Conservation (phyloP, 23 tunicate genomes). For the Trididemnum nubilum region DNA sequence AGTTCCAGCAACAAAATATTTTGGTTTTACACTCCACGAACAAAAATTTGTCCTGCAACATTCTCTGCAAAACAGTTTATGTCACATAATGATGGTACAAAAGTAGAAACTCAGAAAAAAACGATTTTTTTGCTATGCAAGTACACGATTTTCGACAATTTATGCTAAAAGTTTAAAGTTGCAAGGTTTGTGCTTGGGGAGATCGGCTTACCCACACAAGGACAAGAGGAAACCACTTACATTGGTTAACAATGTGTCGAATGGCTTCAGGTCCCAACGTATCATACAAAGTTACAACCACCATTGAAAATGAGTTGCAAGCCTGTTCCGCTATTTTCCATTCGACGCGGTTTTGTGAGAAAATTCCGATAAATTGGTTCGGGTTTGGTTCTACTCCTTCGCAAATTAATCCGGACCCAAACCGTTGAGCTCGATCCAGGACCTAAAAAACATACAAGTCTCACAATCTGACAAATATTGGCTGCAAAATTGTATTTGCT, state of each 20-base stretch:
- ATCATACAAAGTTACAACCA: slow-evolving; percentile 93
- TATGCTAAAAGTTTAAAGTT: too few relatives aligned
- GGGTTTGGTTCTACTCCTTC: slow-evolving; percentile 71
- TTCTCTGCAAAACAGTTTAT: too few relatives aligned
- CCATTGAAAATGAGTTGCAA: slow-evolving; percentile 82
- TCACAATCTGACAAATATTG: background rate
- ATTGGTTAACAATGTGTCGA: slow-evolving; percentile 67
- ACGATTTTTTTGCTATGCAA: too few relatives aligned
- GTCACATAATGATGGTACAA: too few relatives aligned
- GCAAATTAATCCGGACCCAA: slow-evolving; percentile 81
- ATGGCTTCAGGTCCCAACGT: slow-evolving; percentile 94
- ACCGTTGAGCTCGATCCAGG: slow-evolving; percentile 51
- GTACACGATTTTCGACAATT: too few relatives aligned
- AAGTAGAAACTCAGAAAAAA: too few relatives aligned
- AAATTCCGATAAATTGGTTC: slow-evolving; percentile 75
- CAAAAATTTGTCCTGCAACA: too few relatives aligned
- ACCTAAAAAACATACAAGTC: slow-evolving; percentile 32
- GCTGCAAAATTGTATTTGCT: background rate
- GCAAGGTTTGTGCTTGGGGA: too few relatives aligned
- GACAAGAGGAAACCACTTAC: slow-evolving; percentile 72
- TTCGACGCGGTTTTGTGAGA: slow-evolving; percentile 84
- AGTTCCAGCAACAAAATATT: too few relatives aligned
- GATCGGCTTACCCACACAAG: too few relatives aligned
- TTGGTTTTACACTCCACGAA: too few relatives aligned
- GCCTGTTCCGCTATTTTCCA: too few relatives aligned